phyloP scores from a whole-genome alignment of 2,113 vertebrate species.

The Brachionichthys hirsutus region DNA sequence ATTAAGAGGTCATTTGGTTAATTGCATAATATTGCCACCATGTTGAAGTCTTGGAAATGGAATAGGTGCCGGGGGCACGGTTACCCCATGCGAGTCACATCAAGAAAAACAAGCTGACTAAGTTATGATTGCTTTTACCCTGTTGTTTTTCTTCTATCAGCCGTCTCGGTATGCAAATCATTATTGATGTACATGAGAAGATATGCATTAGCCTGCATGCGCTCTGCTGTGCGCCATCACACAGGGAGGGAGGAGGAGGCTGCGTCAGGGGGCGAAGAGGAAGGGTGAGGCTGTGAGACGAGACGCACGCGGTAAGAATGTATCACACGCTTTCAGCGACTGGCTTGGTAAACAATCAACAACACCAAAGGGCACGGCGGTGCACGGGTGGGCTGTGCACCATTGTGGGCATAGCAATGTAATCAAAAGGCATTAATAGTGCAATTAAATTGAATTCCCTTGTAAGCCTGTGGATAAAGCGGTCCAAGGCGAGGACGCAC shows the following conservation, averaged over 20 bases:
- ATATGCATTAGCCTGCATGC: conserved; percentile 20
- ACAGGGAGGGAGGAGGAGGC: conserved; percentile 6
- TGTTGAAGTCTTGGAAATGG: conserved; percentile 50
- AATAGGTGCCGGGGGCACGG: conserved; percentile 53
- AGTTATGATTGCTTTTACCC: conserved; percentile 60
- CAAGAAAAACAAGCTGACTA: conserved; percentile 50
- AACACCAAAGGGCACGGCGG: conserved; percentile 1
- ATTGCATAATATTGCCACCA: conserved; percentile 64
- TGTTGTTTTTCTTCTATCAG: conserved; percentile 14
- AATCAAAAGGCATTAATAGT: conserved; percentile 63
- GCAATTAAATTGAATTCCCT: conserved; percentile 49
- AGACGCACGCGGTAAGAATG: conserved; percentile 12
- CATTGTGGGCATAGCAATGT: conserved; percentile 37
- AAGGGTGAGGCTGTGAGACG: background rate
- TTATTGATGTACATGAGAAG: conserved; percentile 36
- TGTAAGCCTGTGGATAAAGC: conserved; percentile 37
- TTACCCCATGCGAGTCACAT: conserved; percentile 55
- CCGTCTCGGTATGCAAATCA: conserved; percentile 50
- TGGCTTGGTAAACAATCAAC: conserved; percentile 33
- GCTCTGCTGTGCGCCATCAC: conserved; percentile 1
- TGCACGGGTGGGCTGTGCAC: conserved; percentile 1
- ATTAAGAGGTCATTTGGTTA: conserved; percentile 75
- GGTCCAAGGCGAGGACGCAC: conserved; percentile 26
- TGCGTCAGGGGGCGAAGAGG: background rate
- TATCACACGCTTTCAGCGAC: conserved; percentile 20